phyloP scores from a whole-genome alignment of 2,797 vertebrate species.

The Poliocrania exsul region DNA sequence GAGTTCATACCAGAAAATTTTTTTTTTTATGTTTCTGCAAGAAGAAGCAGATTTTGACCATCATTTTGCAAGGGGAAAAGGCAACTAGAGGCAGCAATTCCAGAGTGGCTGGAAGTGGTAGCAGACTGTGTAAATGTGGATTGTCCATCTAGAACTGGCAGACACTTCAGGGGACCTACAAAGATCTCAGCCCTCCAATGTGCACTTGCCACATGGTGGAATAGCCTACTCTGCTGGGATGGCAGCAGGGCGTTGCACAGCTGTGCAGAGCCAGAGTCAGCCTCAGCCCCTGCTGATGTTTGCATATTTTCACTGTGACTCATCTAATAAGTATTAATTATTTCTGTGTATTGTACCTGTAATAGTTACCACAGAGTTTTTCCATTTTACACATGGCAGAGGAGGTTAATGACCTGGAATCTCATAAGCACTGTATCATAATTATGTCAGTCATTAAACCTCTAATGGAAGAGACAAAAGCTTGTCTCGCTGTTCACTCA shows the following conservation, averaged over 20 bases:
- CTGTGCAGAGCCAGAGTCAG: not conserved
- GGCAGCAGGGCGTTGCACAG: not conserved
- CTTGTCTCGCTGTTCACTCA: fast-evolving
- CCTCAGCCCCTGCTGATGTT: not conserved
- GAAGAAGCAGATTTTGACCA: not conserved
- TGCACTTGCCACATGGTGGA: not conserved
- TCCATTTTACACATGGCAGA: not conserved
- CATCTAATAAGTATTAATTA: not conserved
- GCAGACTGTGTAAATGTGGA: not conserved
- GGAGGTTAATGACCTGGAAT: slow-evolving; percentile 8
- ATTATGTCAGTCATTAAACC: slow-evolving; percentile 18
- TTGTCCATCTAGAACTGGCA: not conserved
- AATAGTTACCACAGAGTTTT: not conserved
- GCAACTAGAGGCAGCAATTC: not conserved
- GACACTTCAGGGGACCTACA: not conserved
- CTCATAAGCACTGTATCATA: slow-evolving; percentile 3
- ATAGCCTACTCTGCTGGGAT: not conserved
- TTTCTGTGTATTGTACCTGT: not conserved
- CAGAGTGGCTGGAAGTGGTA: not conserved
- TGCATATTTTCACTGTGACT: not conserved
- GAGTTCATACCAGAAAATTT: fast-evolving
- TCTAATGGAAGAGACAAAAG: not conserved
- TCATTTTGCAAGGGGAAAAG: not conserved
- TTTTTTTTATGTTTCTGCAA: not conserved
- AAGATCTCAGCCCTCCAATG: not conserved